A percentile compares a stretch with the other conserved stretches of the same genome.
These are phyloP conservation scores for Pterostichus niger DNA, from an alignment of 2,888 invertebrate genomes.

Conservation along the genomic window DNA sequence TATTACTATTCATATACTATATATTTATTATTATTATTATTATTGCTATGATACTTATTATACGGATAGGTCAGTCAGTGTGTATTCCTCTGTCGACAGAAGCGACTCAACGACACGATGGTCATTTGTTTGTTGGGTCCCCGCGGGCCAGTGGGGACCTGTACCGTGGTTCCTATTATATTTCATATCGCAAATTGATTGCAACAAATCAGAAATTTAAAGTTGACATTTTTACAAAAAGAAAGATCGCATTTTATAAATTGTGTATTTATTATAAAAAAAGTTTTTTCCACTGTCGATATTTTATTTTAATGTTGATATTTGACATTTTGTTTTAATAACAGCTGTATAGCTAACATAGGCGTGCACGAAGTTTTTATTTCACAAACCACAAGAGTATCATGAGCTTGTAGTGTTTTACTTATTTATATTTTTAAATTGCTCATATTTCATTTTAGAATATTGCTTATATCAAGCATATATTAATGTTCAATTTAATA, in stretches of 20 bases:
- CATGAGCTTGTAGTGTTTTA: not conserved
- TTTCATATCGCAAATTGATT: constrained; percentile 76
- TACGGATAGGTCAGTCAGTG: constrained; percentile 75
- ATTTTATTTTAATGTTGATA: constrained; percentile 51
- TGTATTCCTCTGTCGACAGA: constrained; percentile 72
- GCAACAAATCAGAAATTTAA: constrained; percentile 63
- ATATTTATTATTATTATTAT: constrained; percentile 73
- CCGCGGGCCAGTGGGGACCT: constrained; percentile 73
- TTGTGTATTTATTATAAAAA: constrained; percentile 53
- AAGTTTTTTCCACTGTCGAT: constrained; percentile 50
- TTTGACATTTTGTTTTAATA: no score
- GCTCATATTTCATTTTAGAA: not conserved
- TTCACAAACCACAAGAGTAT: not conserved
- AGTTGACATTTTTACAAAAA: constrained; percentile 64
- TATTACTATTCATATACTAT: constrained; percentile 78
- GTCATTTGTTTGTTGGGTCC: constrained; percentile 68
- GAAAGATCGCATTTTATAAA: constrained; percentile 62
- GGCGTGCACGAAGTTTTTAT: constrained; percentile 19
- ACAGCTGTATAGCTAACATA: constrained; percentile 14
- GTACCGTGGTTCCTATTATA: constrained; percentile 77
- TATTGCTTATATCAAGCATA: not conserved
- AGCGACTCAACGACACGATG: constrained; percentile 48
- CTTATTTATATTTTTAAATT: not conserved
- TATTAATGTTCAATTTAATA: no score
- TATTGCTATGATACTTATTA: constrained; percentile 72